phyloP scores from a whole-genome alignment of 2,113 vertebrate species.

The Haemorhous mexicanus region DNA sequence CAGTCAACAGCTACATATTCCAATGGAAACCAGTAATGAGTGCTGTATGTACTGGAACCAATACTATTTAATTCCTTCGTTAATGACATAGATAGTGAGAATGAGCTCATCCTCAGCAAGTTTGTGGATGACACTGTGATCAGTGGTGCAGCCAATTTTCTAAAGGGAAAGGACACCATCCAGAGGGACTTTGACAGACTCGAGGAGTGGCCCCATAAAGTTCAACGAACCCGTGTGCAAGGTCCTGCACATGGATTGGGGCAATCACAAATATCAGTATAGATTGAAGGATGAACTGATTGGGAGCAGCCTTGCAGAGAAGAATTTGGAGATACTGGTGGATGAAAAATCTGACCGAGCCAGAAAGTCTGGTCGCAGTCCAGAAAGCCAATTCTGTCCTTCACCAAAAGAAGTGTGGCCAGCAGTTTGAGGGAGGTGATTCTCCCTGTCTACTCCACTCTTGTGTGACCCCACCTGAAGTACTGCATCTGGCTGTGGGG shows the following conservation, averaged over 20 bases:
- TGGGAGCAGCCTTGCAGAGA: background rate
- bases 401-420: background rate
- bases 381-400: background rate
- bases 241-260: background rate
- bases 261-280: background rate
- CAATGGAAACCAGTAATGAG: background rate
- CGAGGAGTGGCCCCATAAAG: background rate
- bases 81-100: background rate
- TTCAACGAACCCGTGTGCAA: background rate
- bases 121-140: background rate
- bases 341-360: background rate
- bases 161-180: background rate
- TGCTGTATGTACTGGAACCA: background rate
- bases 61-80: background rate
- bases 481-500: background rate
- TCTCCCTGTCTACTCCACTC: background rate
- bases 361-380: background rate
- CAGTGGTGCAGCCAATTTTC: rapidly evolving
- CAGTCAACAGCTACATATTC: background rate
- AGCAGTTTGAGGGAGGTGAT: background rate
- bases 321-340: background rate
- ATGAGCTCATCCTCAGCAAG: background rate
- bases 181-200: background rate
- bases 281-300: background rate
- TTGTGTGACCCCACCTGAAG: background rate